Conservation (phyloP, 2,888 invertebrate genomes). For the Nycteola revayana region DNA sequence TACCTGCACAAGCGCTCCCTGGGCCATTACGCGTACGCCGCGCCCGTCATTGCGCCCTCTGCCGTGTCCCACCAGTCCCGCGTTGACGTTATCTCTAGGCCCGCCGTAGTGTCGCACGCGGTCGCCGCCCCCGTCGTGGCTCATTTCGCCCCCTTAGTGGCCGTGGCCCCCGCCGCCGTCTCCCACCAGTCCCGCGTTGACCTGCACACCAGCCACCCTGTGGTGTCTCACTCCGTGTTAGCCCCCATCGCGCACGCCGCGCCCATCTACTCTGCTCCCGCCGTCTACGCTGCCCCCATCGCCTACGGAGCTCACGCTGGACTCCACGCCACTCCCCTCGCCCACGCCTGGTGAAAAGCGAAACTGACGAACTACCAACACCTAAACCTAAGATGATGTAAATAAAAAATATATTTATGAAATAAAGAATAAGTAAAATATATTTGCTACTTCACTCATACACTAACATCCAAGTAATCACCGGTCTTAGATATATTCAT, state of each 20-base stretch:
- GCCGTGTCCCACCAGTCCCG: constrained; percentile 76
- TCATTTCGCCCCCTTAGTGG: constrained; percentile 28
- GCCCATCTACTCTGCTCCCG: not conserved
- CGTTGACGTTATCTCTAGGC: constrained; percentile 34
- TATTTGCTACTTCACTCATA: too few relatives aligned
- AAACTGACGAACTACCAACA: not conserved
- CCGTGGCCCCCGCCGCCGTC: constrained; percentile 36
- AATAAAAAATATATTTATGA: constrained; percentile 7
- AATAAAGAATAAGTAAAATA: constrained; percentile 4
- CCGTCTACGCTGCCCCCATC: not conserved
- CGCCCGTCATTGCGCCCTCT: too few relatives aligned
- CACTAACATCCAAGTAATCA: too few relatives aligned
- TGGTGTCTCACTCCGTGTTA: not conserved
- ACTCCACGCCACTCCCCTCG: not conserved
- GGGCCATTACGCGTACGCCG: constrained; percentile 47
- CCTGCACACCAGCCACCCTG: constrained; percentile 34
- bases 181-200: constrained; percentile 60
- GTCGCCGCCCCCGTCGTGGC: constrained; percentile 21
- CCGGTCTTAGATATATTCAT: too few relatives aligned
- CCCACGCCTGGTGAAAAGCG: not conserved
- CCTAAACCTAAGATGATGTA: not conserved
- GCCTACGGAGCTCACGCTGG: not conserved
- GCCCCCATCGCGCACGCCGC: not conserved
- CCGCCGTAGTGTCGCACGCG: constrained; percentile 42
- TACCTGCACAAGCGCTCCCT: constrained; percentile 53